phyloP scores from a whole-genome alignment of 1,140 invertebrate species.

The Pemphigus obesinymphae region DNA sequence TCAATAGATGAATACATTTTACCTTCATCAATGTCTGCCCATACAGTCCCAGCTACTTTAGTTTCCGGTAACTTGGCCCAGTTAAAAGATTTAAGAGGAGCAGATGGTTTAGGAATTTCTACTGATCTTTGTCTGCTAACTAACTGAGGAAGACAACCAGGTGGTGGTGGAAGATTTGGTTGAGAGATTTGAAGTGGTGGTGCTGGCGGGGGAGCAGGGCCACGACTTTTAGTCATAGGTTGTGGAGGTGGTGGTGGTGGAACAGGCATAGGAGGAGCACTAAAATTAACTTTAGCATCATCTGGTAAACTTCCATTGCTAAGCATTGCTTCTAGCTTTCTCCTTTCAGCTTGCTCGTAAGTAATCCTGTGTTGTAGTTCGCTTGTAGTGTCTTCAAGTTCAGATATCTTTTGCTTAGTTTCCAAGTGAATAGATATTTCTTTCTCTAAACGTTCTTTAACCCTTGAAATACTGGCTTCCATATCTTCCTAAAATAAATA shows the following conservation, averaged over 20 bases:
- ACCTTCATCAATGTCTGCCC: constrained; percentile 88
- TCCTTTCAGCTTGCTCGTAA: constrained; percentile 74
- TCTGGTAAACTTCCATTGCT: constrained; percentile 85
- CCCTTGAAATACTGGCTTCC: constrained; percentile 72
- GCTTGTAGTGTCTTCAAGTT: constrained; percentile 68
- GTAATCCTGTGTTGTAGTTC: constrained; percentile 71
- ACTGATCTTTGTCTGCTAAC: constrained; percentile 66
- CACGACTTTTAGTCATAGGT: constrained; percentile 53
- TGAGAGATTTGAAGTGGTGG: constrained; percentile 55
- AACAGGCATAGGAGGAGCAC: background rate
- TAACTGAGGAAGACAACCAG: constrained; percentile 53
- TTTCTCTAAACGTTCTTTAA: constrained; percentile 84
- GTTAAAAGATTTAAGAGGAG: constrained; percentile 94
- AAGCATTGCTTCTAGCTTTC: constrained; percentile 76
- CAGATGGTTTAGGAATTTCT: constrained; percentile 70
- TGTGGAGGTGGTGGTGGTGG: constrained; percentile 53
- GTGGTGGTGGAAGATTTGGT: constrained; percentile 57
- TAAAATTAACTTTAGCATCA: constrained; percentile 71
- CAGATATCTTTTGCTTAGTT: constrained; percentile 71
- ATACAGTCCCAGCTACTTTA: constrained; percentile 83
- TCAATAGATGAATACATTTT: constrained; percentile 90
- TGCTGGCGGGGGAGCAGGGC: constrained; percentile 53
- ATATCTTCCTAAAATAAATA: constrained; percentile 70
- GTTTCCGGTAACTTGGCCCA: constrained; percentile 92
- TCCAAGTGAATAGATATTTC: constrained; percentile 83